Base-by-base conservation (phyloP, 2,888 invertebrate species). In the Lycia hirtaria region DNA sequence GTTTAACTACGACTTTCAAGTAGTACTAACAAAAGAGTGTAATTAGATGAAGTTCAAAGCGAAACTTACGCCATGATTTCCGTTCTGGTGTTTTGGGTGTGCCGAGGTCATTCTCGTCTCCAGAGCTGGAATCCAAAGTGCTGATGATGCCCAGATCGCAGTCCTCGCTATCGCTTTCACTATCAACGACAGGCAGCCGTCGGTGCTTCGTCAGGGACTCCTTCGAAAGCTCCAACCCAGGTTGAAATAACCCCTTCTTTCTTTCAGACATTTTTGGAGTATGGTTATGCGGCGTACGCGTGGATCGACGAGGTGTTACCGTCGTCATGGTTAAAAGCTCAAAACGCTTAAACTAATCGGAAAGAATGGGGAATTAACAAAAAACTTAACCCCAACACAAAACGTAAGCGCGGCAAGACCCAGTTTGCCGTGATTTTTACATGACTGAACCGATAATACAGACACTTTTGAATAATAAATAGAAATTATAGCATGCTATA, bases 221-320 rank as follows among this genome's bases (percentile, higher is more conserved):
- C 67, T 80, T 72, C 14, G 75, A 62, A 6, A 79, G 71, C 56
- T 82, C 78, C 9, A 68, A 65, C 0, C 72, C 77, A 66, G 64
- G 67, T 73, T 93, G 93, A 71, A 95, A 95, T 63, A 95, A 85
- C 64, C 93, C 93, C 64, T 95, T 93, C 71, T 95, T 94, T 22
- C 95, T 89, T 65, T 94, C 94, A 0, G 93, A 90, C 78, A 94
- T 87, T 70, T 93, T 93, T 1, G 94, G 93, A 1, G 95, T 94
- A 63, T 92, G 90, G 40, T 68, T 81, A 53, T 86, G 83, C 7
- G 85, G 82, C 55, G 81, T 64, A 9, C 90, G 82, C 56, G 83
- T 67, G 14, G 88, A 88, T 54, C 90, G 85, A 33, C 89, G 79
- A 10, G 92, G 92, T 19, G 92, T 91, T 60, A 72, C 76, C 65